These are phyloP conservation scores for Parasteatoda lunata DNA, from an alignment of 2,888 invertebrate genomes.

Conservation along the genomic window DNA sequence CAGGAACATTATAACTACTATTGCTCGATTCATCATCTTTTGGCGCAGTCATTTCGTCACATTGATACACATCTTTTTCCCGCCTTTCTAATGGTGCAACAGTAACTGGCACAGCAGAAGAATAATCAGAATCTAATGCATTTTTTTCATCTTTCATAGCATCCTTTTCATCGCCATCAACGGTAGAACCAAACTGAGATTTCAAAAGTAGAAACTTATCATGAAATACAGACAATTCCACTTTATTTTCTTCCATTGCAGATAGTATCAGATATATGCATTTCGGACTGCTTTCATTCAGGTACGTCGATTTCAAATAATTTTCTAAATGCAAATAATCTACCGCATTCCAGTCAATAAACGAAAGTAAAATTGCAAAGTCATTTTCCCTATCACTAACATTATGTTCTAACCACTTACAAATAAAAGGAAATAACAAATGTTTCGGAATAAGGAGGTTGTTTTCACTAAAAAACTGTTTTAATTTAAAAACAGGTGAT, in stretches of 20 bases:
- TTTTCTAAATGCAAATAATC: constrained; percentile 70
- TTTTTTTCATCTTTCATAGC: too few species aligned
- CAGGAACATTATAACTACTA: neutral
- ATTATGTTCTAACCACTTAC: constrained; percentile 78
- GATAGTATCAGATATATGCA: constrained; percentile 78
- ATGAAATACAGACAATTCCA: constrained; percentile 5
- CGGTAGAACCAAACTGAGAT: constrained; percentile 11
- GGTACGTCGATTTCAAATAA: constrained; percentile 78
- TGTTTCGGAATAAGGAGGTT: constrained; percentile 73
- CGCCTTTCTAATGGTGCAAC: constrained; percentile 27
- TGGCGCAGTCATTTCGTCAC: too few species aligned
- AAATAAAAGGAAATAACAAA: constrained; percentile 76
- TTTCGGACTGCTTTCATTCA: constrained; percentile 78
- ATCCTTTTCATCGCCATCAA: constrained; percentile 69
- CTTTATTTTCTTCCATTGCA: constrained; percentile 74
- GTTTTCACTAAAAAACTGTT: constrained; percentile 78
- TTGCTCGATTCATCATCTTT: neutral
- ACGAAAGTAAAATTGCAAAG: constrained; percentile 74
- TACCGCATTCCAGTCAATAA: constrained; percentile 32
- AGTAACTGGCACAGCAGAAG: constrained; percentile 13
- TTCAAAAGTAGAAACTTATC: constrained; percentile 11
- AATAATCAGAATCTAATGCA: too few species aligned
- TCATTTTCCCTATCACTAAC: constrained; percentile 77
- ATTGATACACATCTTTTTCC: too few species aligned
- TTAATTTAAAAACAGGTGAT: constrained; percentile 76